Evolutionary conservation across 1,140 invertebrate species (phyloP).

Genomic region (Penaeus chinensis): DNA sequence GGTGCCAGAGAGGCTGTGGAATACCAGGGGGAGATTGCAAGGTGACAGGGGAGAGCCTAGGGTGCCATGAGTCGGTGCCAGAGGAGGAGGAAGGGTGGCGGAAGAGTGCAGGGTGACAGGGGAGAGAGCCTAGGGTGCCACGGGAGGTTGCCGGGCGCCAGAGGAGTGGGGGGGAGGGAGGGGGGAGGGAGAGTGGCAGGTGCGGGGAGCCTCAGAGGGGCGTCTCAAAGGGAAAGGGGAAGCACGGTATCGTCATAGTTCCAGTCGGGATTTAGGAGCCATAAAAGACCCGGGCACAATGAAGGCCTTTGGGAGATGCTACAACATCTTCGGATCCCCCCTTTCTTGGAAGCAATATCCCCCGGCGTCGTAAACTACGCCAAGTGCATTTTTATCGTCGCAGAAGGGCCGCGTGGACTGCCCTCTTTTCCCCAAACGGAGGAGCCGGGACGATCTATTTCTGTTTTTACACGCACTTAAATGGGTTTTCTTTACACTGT

Average conservation of each 20-base stretch:
- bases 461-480: no score
- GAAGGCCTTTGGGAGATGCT: background rate
- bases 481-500: no score
- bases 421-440: background rate
- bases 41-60: background rate
- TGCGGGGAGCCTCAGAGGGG: no score
- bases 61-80: background rate
- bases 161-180: background rate
- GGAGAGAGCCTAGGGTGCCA: background rate
- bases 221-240: no score
- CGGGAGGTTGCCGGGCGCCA: background rate
- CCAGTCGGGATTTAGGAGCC: background rate
- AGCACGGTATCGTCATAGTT: no score
- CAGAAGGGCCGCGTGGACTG: background rate
- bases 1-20: no score
- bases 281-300: constrained; percentile 35
- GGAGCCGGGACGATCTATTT: no score
- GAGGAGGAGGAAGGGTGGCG: background rate
- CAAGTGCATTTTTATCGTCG: constrained; percentile 33
- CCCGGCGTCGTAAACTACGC: constrained; percentile 10
- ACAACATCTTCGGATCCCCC: constrained; percentile 4
- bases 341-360: constrained; percentile 21
- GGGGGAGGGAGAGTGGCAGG: background rate
- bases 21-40: background rate
- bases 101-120: background rate